Evolutionary conservation across 53 echinoderm and acorn worm species (phyloP), one percentile per base, ranked within the genome.

Genomic region (Antedon mediterranea): DNA sequence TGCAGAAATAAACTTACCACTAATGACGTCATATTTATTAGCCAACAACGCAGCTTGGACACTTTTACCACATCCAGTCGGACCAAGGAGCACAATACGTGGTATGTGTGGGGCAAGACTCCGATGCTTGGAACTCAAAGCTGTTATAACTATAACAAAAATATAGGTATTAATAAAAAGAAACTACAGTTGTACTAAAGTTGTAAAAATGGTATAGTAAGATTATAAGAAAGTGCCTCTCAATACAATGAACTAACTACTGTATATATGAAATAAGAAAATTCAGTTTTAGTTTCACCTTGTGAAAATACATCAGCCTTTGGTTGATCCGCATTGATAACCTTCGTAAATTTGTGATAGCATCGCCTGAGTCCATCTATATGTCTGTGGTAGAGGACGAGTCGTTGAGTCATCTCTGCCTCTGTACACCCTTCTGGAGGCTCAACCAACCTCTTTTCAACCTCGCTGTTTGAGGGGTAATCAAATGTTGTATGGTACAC

Each of bases 401-500:
- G 83, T 27, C 98, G 82, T 31, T 90, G 73, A 11, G 86, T 92
- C 73, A 90, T 98, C 33, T 88, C 81, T 43, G 85, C 90, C 78
- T 98, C 98, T 7, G 86, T 86, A 77, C 91, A 92, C 5, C 91
- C 91, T 42, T 92, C 92, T 11, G 89, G 79, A 2, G 98, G 98
- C 81, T 98, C 98, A 0, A 92, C 83, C 71, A 98, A 76, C 18
- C 98, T 84, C 43, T 83, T 78, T 32, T 90, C 98, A 27, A 98
- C 86, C 28, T 98, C 98, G 41, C 80, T 41, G 41, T 81, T 93
- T 57, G 78, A 74, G 26, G 97, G 97, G 76, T 87, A 93, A 81
- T 98, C 92, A 88, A 97, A 97, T 18, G 98, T 98, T 13, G 98
- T 98, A 76, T 98, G 98, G 81, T 98, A 98, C 30, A 93, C 90